phyloP scores from a whole-genome alignment of 92 coral and sea anemone species.

The Muricea muricata region DNA sequence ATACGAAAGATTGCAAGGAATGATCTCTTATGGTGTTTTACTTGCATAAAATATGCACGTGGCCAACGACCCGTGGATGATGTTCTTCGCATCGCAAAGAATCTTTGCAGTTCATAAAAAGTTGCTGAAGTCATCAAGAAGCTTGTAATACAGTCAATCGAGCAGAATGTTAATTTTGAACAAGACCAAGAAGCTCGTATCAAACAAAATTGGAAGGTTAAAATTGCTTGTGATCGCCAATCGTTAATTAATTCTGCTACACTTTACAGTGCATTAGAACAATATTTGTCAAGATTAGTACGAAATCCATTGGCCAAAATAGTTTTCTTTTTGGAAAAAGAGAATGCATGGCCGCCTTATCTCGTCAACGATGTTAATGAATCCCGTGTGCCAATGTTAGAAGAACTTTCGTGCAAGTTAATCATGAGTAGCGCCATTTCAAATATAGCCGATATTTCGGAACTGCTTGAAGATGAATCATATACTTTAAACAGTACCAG shows the following conservation, averaged over 20 bases:
- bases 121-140: conserved; percentile 51
- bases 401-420: conserved; percentile 1
- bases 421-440: too few relatives aligned
- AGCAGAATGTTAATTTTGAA: too few relatives aligned
- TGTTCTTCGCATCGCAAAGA: conserved; percentile 55
- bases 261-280: too few relatives aligned
- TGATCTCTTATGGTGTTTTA: conserved; percentile 98
- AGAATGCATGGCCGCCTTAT: too few relatives aligned
- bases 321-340: conserved; percentile 82
- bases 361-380: background rate
- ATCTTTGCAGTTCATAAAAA: conserved; percentile 50
- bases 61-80: conserved; percentile 61
- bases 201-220: too few relatives aligned
- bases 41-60: conserved; percentile 80
- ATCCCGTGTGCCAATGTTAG: conserved; percentile 56
- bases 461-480: conserved; percentile 21
- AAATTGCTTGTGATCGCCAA: too few relatives aligned
- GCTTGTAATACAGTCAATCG: too few relatives aligned
- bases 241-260: too few relatives aligned
- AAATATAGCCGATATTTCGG: conserved; percentile 25
- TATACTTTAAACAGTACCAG: too few relatives aligned
- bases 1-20: conserved; percentile 73
- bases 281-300: conserved; percentile 71
- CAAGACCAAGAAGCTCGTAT: too few relatives aligned
- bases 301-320: conserved; percentile 83